These are phyloP conservation scores for Phalanger gymnotis DNA, from an alignment of 2,797 vertebrate species.

Conservation along the genomic window DNA sequence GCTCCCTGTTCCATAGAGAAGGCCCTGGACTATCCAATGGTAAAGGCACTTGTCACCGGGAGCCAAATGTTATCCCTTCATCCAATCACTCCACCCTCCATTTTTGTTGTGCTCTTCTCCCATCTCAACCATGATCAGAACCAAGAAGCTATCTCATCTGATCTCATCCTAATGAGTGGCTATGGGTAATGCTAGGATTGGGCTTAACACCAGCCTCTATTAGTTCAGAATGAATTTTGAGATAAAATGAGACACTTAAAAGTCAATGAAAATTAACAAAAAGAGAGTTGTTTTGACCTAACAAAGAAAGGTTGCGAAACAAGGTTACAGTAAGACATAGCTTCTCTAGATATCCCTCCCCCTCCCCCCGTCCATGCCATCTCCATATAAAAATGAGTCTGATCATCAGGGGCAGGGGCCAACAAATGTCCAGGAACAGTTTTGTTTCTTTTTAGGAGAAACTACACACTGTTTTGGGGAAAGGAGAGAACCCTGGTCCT, in stretches of 20 bases:
- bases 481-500: background rate
- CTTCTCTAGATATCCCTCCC: background rate
- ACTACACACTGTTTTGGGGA: background rate
- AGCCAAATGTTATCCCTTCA: background rate
- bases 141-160: background rate
- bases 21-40: background rate
- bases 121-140: background rate
- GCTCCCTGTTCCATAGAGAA: background rate
- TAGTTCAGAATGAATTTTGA: background rate
- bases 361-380: background rate
- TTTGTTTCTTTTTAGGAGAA: background rate
- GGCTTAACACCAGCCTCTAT: background rate
- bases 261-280: background rate
- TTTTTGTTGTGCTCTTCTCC: background rate
- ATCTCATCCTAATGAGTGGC: background rate
- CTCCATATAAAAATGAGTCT: background rate
- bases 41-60: background rate
- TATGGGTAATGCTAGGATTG: background rate
- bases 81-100: background rate
- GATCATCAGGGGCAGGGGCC: background rate
- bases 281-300: background rate
- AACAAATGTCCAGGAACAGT: background rate
- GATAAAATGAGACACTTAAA: background rate
- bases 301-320: background rate
- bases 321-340: background rate